Conservation (phyloP, 2,113 vertebrate species). For the Dicrurus megarhynchus region DNA sequence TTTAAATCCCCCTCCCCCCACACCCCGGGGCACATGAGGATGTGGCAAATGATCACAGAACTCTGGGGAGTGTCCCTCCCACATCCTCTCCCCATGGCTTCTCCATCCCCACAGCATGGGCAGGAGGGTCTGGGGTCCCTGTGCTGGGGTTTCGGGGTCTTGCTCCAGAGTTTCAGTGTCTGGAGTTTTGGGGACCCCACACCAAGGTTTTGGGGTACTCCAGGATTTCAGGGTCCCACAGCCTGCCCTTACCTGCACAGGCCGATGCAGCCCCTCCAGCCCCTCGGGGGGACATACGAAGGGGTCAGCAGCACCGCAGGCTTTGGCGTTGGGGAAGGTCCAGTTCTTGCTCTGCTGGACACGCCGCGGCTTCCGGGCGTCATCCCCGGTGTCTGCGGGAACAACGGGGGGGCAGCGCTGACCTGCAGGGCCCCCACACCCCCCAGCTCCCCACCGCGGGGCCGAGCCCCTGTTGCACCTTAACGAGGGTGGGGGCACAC, state of each 20-base stretch:
- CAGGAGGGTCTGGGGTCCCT: background rate
- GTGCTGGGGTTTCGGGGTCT: rapidly evolving
- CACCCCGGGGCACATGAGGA: background rate
- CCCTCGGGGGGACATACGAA: conserved; percentile 80
- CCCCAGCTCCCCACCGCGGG: background rate
- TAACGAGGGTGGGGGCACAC: background rate
- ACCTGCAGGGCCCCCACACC: rapidly evolving
- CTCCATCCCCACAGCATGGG: too few relatives aligned
- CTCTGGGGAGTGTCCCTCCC: background rate
- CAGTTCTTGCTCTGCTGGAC: conserved; percentile 82
- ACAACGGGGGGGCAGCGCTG: background rate
- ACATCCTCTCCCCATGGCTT: background rate
- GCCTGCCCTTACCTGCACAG: conserved; percentile 59
- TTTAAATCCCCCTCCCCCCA: background rate
- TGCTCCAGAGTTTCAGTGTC: background rate
- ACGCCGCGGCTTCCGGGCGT: conserved; percentile 16
- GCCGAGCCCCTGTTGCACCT: background rate
- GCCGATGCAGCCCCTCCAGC: conserved; percentile 75
- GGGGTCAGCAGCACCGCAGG: conserved; percentile 73
- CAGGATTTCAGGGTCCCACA: background rate
- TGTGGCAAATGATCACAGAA: background rate
- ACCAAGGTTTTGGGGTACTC: background rate
- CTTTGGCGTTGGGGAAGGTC: conserved; percentile 87
- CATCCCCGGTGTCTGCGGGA: conserved; percentile 46
- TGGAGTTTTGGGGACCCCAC: background rate